These are phyloP conservation scores for Mallotus villosus DNA, from an alignment of 2,797 vertebrate genomes.

Conservation along the genomic window DNA sequence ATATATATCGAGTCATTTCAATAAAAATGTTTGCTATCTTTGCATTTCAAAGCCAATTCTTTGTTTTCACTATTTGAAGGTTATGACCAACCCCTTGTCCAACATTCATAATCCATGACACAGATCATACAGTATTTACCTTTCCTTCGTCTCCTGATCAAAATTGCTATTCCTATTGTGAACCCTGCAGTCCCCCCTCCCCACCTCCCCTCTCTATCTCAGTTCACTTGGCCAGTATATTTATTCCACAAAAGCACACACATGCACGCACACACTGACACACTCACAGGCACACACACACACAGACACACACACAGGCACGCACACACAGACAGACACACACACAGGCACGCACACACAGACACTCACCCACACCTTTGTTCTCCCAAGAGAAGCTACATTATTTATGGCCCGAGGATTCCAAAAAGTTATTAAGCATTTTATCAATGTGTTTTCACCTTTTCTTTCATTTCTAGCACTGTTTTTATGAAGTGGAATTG, in stretches of 20 bases:
- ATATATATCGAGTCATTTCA: constrained; percentile 14
- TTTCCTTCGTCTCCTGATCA: constrained; percentile 25
- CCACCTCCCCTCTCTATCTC: constrained; percentile 42
- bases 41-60: no score
- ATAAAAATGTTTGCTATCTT: constrained; percentile 21
- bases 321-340: neutral
- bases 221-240: constrained; percentile 31
- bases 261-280: constrained; percentile 1
- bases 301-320: constrained; percentile 11
- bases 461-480: constrained; percentile 24
- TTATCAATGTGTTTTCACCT: constrained; percentile 43
- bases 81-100: no score
- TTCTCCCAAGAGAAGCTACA: constrained; percentile 33
- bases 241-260: constrained; percentile 19
- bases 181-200: constrained; percentile 22
- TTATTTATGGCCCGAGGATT: constrained; percentile 27
- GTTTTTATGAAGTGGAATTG: constrained; percentile 12
- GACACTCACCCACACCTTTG: constrained; percentile 27
- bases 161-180: constrained; percentile 32
- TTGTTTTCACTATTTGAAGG: no score
- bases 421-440: constrained; percentile 48
- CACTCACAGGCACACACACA: neutral
- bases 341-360: no score
- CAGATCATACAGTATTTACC: constrained; percentile 33
- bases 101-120: constrained; percentile 56